Conservation (phyloP, 1,140 invertebrate species). For the Drosophila santomea region DNA sequence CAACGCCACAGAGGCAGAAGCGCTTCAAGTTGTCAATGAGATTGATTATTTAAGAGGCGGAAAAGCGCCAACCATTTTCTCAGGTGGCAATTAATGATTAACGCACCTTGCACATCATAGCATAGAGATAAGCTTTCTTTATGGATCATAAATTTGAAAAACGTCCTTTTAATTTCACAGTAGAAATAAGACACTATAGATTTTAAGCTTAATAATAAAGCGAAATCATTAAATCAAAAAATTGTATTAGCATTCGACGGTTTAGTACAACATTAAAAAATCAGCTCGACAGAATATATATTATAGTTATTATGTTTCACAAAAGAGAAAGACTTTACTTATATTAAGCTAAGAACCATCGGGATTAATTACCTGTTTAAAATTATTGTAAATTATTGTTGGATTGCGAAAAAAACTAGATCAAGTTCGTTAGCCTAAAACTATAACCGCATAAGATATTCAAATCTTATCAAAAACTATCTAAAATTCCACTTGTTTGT, state of each 20-base stretch:
- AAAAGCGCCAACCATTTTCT: constrained; percentile 37
- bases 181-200: too few relatives aligned
- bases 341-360: not conserved
- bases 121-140: not conserved
- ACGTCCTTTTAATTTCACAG: too few relatives aligned
- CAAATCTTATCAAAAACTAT: not conserved
- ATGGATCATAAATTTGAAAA: too few relatives aligned
- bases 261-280: too few relatives aligned
- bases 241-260: too few relatives aligned
- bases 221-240: too few relatives aligned
- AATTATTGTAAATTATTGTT: too few relatives aligned
- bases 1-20: constrained; percentile 36
- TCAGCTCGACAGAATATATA: too few relatives aligned
- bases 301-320: too few relatives aligned
- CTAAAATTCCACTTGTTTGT: not conserved
- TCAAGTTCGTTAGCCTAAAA: constrained; percentile 2
- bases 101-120: constrained; percentile 8
- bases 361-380: not conserved
- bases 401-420: not conserved
- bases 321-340: not conserved
- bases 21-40: constrained; percentile 65
- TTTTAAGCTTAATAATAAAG: too few relatives aligned
- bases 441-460: not conserved
- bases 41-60: constrained; percentile 60
- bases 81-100: constrained; percentile 55